Percentiles rank a stretch among this genome's conserved stretches.
phyloP scores from a whole-genome alignment of 2,888 invertebrate species.

The Tiphia femorata region DNA sequence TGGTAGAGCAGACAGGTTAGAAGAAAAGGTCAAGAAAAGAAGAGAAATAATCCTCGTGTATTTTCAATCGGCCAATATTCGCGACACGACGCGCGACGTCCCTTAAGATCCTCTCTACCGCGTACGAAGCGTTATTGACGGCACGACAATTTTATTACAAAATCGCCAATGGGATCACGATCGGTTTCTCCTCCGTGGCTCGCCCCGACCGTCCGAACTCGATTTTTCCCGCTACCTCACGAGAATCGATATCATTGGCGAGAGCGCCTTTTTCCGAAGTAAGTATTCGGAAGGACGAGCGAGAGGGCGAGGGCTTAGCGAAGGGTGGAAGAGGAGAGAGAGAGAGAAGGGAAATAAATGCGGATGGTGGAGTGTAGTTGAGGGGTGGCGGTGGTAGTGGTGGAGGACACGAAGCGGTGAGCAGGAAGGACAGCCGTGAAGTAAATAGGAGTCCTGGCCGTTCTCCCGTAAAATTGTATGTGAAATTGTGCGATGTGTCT shows the following conservation, averaged over 20 bases:
- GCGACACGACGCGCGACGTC: too few relatives aligned
- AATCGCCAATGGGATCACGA: too few relatives aligned
- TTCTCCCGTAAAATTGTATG: conserved; percentile 70
- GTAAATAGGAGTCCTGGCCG: conserved; percentile 67
- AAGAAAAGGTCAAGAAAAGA: too few relatives aligned
- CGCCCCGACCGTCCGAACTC: neutral
- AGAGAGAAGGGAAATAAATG: conserved; percentile 62
- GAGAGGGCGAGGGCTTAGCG: conserved; percentile 24
- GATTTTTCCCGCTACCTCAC: conserved; percentile 17
- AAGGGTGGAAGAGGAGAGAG: conserved; percentile 30
- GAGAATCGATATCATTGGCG: conserved; percentile 17
- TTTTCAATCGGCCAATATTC: too few relatives aligned
- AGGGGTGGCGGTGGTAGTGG: conserved; percentile 5
- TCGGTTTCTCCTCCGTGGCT: neutral
- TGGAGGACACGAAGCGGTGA: conserved; percentile 24
- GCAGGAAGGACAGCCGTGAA: conserved; percentile 58
- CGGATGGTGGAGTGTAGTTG: conserved; percentile 6
- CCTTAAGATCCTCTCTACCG: too few relatives aligned
- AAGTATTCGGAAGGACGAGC: conserved; percentile 7
- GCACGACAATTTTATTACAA: too few relatives aligned
- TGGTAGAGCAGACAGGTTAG: too few relatives aligned
- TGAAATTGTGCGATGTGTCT: conserved; percentile 70
- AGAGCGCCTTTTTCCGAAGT: conserved; percentile 25
- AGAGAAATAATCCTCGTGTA: too few relatives aligned
- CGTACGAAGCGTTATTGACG: too few relatives aligned